Evolutionary conservation across 2,888 invertebrate genomes (phyloP), one percentile per base, ranked within the genome.

Genomic region (Drosophila hamatofila): DNA sequence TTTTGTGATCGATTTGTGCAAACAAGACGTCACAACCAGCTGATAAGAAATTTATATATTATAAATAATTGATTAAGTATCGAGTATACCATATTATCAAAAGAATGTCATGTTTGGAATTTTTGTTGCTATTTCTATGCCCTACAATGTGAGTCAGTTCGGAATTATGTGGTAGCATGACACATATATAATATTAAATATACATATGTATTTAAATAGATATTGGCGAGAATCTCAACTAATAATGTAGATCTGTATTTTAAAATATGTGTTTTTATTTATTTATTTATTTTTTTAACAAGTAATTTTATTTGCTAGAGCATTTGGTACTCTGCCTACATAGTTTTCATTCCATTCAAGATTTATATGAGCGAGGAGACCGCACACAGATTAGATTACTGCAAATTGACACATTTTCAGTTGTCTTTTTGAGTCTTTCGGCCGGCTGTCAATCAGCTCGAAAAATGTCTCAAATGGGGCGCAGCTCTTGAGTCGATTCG

Each of bases 381-480:
- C 84, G 76, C 83, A 83, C 79, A 77, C 77, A 88, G 89, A 84
- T 84, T 86, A 84, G 84, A 84, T 84, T 88, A 83, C 84, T 88
- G 89, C 77, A 89, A 88, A 84, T 88, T 84, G 84, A 84, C 89
- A 84, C 87, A 89, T 84, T 86, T 84, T 75, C 67, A 59, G 69
- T 75, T 79, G 70, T 75, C 63, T 64, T 63, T 46, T 27, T 33
- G 39, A 35, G 49, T 33, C 18, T 49, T 55, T 41, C 49, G 30
- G 14, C 37, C 55, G 72, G n/a, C 69, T 76, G 80, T 78, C 80
- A 80, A 69, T 78, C 81, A 73, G 63, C 35, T 18, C 21, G 42
- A 41, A 39, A 62, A 73, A 62, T 62, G 46, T 76, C 68, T 80
- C 78, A 58, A 61, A 63, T 49, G 59, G 56, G 63, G 48, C 64